phyloP scores from a whole-genome alignment of 2,888 invertebrate genomes.

The Ferrisia virgata region DNA sequence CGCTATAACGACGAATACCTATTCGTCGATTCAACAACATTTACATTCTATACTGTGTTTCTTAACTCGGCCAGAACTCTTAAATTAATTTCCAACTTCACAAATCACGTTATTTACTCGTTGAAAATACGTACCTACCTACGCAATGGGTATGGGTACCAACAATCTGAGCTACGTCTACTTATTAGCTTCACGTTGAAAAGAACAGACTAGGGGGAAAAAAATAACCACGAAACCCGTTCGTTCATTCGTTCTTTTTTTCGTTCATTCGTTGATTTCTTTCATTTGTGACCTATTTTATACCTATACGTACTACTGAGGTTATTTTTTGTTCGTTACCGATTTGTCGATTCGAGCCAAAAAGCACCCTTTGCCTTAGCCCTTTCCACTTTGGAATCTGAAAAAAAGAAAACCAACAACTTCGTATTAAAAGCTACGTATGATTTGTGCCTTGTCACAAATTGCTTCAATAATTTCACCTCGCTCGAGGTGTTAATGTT shows the following conservation, averaged over 20 bases:
- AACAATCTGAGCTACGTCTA: too few species aligned
- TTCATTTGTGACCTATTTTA: constrained; percentile 18
- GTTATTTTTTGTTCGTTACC: not conserved
- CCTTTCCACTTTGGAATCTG: too few species aligned
- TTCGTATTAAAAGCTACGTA: not conserved
- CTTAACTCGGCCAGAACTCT: constrained; percentile 21
- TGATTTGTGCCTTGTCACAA: not conserved
- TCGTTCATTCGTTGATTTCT: not conserved
- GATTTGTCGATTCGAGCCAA: constrained; percentile 14
- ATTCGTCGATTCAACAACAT: not conserved
- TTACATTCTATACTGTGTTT: not conserved
- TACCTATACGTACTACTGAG: not conserved
- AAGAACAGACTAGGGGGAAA: not conserved
- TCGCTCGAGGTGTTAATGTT: not conserved
- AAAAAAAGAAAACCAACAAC: not conserved
- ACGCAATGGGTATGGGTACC: not conserved
- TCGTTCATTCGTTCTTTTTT: too few species aligned
- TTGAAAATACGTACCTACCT: not conserved
- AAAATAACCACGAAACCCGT: not conserved
- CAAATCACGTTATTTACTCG: constrained; percentile 30
- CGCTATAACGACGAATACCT: constrained; percentile 34
- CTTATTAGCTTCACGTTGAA: too few species aligned
- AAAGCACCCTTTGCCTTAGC: not conserved
- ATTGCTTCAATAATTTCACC: not conserved
- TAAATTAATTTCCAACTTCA: constrained; percentile 37